Percentiles rank a stretch among this genome's conserved stretches.
phyloP scores from a whole-genome alignment of 2,113 vertebrate genomes.

The Cebidichthys violaceus region DNA sequence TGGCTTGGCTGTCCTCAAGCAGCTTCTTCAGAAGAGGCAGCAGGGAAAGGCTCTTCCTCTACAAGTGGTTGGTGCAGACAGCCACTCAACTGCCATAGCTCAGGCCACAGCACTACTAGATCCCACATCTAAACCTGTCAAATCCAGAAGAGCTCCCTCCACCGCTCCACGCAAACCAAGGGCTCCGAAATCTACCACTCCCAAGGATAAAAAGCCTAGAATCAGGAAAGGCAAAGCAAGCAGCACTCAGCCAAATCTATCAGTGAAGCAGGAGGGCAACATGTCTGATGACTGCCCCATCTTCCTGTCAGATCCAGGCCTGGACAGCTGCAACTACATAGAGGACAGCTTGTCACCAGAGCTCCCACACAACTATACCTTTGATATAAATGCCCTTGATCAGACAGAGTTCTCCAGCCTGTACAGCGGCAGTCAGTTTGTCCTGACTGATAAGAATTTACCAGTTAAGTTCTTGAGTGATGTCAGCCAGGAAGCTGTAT shows the following conservation, averaged over 20 bases:
- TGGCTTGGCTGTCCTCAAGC: conserved; percentile 93
- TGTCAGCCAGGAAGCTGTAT: conserved; percentile 89
- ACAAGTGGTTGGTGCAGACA: conserved; percentile 68
- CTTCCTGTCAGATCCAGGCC: conserved; percentile 90
- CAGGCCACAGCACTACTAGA: conserved; percentile 71
- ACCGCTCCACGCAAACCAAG: conserved; percentile 86
- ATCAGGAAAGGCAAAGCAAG: conserved; percentile 82
- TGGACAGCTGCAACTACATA: conserved; percentile 95
- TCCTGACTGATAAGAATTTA: conserved; percentile 94
- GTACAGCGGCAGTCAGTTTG: conserved; percentile 94
- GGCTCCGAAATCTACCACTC: conserved; percentile 81
- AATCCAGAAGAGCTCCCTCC: conserved; percentile 82
- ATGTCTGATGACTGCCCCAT: conserved; percentile 86
- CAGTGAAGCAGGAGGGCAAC: conserved; percentile 79
- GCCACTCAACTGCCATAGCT: conserved; percentile 64
- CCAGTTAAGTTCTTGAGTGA: conserved; percentile 97
- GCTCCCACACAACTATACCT: conserved; percentile 91
- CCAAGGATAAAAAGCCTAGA: conserved; percentile 86
- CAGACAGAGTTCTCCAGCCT: conserved; percentile 94
- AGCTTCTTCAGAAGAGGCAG: conserved; percentile 93
- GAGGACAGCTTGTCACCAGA: conserved; percentile 97
- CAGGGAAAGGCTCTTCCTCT: conserved; percentile 78
- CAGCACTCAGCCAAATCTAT: conserved; percentile 75
- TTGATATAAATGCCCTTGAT: conserved; percentile 95
- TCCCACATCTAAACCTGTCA: conserved; percentile 78